Percentiles rank a stretch among this genome's conserved stretches.
Conservation (phyloP, 1,140 invertebrate genomes). For the Lasioglossum baleicum region DNA sequence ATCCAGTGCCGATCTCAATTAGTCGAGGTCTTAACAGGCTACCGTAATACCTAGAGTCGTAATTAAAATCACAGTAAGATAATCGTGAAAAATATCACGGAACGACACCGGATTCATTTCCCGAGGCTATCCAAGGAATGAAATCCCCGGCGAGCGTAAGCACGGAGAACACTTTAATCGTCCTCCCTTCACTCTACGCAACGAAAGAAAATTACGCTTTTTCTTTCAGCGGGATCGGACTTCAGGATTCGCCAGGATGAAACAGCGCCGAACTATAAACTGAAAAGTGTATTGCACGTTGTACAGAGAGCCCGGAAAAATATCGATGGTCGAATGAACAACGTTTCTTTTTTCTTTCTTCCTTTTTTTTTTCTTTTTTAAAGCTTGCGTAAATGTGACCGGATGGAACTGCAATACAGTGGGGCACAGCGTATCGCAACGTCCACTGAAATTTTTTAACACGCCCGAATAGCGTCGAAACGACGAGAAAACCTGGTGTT, state of each 20-base stretch:
- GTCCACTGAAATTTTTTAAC: constrained; percentile 27
- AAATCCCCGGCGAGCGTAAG: not conserved
- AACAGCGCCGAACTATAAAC: constrained; percentile 2
- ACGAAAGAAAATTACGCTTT: constrained; percentile 8
- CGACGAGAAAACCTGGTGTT: not conserved
- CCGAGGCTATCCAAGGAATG: not conserved
- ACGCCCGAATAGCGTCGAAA: not conserved
- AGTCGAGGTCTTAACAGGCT: not conserved
- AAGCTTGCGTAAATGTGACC: not conserved
- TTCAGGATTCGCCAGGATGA: not conserved
- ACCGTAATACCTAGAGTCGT: not conserved
- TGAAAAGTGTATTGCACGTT: not conserved
- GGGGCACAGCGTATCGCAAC: not conserved
- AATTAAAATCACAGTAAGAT: constrained; percentile 21
- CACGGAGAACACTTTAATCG: constrained; percentile 25
- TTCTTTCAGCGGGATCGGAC: not conserved
- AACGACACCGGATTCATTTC: not conserved
- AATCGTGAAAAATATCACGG: not conserved
- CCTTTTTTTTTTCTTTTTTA: not conserved
- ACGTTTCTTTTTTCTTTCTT: no score
- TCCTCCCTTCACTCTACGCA: not conserved
- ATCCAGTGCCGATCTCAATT: not conserved
- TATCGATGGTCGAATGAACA: not conserved
- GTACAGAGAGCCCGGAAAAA: not conserved
- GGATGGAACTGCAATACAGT: not conserved